Conservation (phyloP, 2,888 invertebrate species). For the Sceliomorpha sp. region DNA sequence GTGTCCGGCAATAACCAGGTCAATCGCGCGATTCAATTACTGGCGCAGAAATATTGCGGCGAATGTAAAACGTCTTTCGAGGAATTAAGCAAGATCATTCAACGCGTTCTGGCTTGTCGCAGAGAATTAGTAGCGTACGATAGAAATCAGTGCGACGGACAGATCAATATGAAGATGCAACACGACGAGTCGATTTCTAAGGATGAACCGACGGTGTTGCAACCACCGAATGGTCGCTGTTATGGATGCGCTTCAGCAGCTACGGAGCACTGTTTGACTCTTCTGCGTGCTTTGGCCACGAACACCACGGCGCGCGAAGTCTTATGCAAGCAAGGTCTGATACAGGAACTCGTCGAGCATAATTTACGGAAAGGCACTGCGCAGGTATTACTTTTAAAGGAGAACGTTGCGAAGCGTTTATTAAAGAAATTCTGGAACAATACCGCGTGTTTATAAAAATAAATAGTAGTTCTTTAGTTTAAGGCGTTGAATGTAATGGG, state of each 20-base stretch:
- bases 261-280: slow-evolving; percentile 95
- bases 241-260: slow-evolving; percentile 95
- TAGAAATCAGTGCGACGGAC: slow-evolving; percentile 87
- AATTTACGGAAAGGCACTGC: slow-evolving; percentile 93
- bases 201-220: slow-evolving; percentile 57
- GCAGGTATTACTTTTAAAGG: slow-evolving; percentile 79
- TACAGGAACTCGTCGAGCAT: slow-evolving; percentile 93
- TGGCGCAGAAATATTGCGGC: slow-evolving; percentile 96
- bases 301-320: slow-evolving; percentile 88
- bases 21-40: slow-evolving; percentile 94
- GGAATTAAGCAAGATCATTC: slow-evolving; percentile 93
- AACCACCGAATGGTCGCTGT: slow-evolving; percentile 84
- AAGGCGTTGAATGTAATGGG: no score
- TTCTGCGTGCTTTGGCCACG: slow-evolving; percentile 93
- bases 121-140: slow-evolving; percentile 96
- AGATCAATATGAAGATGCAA: slow-evolving; percentile 57
- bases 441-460: slow-evolving; percentile 2
- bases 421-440: no score
- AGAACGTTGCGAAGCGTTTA: no score
- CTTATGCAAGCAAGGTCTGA: slow-evolving; percentile 91
- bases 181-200: slow-evolving; percentile 38
- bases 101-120: slow-evolving; percentile 94
- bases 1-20: slow-evolving; percentile 85
- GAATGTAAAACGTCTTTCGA: slow-evolving; percentile 98
- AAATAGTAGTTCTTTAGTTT: slow-evolving; percentile 1